Conservation (phyloP, 2,113 vertebrate genomes). For the Cepphus grylle region DNA sequence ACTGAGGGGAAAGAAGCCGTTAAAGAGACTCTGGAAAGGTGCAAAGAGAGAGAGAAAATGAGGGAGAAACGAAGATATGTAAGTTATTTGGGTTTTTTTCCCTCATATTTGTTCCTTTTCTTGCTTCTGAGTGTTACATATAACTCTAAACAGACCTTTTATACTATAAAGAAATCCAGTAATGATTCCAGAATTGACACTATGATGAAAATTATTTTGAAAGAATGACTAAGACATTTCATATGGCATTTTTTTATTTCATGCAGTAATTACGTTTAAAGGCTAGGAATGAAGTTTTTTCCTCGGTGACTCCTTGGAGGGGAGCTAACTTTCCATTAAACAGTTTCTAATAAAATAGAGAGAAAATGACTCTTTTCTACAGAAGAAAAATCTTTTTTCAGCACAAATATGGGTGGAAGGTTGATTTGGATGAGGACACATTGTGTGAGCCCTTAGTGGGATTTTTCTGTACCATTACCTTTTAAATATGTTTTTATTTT, state of each 20-base stretch:
- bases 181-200: neutral
- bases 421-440: neutral
- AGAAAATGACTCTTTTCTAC: neutral
- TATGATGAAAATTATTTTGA: neutral
- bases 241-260: neutral
- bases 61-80: neutral
- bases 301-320: neutral
- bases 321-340: neutral
- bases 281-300: neutral
- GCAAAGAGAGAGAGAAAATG: neutral
- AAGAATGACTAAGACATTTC: neutral
- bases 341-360: neutral
- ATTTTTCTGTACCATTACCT: neutral
- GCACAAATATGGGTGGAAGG: neutral
- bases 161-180: neutral
- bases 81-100: fast-evolving
- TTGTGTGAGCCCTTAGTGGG: neutral
- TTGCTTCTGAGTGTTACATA: neutral
- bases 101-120: neutral
- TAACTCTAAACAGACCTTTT: neutral
- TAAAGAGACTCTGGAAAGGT: neutral
- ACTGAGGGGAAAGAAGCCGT: neutral
- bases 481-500: neutral
- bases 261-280: neutral
- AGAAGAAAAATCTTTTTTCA: neutral